Conservation (phyloP, 2,888 invertebrate species). For the Myopa testacea region DNA sequence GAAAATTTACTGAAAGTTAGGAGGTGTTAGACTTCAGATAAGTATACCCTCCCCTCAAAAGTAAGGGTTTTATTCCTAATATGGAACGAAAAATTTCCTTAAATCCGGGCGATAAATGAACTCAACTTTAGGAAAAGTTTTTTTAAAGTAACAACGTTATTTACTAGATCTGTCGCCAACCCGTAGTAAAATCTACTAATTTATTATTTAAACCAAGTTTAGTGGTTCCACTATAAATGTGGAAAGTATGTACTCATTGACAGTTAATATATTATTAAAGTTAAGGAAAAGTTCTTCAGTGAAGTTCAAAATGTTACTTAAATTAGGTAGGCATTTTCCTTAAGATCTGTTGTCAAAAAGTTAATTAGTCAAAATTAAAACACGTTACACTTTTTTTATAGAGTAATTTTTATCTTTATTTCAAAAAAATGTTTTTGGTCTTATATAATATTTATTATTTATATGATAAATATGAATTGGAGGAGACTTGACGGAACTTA, state of each 20-base stretch:
- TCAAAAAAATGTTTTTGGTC: too few relatives aligned
- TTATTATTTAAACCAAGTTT: too few relatives aligned
- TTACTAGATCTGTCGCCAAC: conserved; percentile 1
- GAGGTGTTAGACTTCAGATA: too few relatives aligned
- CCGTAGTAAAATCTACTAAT: background rate
- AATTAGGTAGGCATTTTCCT: background rate
- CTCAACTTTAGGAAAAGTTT: too few relatives aligned
- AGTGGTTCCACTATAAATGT: background rate
- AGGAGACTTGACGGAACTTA: too few relatives aligned
- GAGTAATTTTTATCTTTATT: too few relatives aligned
- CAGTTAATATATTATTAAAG: background rate
- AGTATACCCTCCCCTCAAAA: too few relatives aligned
- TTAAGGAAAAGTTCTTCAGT: background rate
- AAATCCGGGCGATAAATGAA: background rate
- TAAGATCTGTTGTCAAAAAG: background rate
- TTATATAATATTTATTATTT: too few relatives aligned
- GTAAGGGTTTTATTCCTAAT: too few relatives aligned
- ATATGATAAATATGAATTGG: too few relatives aligned
- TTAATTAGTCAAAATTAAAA: conserved; percentile 1
- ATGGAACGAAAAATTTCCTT: too few relatives aligned
- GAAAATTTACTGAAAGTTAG: too few relatives aligned
- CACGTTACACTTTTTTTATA: background rate
- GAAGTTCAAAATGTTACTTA: background rate
- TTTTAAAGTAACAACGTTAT: background rate
- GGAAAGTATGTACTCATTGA: background rate